Base-by-base conservation (phyloP, 2,797 vertebrate species). In the Mus spretus region DNA sequence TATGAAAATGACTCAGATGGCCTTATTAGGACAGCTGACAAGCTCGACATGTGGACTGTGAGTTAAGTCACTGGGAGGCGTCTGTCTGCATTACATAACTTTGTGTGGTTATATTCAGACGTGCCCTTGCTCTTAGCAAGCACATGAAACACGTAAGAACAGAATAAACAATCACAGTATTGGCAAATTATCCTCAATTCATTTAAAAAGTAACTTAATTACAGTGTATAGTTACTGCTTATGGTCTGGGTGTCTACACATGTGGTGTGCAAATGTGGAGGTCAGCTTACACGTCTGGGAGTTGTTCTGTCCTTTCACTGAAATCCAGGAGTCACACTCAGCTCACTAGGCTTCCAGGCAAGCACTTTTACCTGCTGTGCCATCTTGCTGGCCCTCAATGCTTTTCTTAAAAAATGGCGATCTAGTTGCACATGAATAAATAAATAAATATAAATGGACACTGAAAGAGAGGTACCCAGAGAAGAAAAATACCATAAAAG, bases 61-160 rank as follows among this genome's bases (percentile, higher is more conserved):
- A 91, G 20, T 70, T 83, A 80, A 19, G 40, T 93, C 70, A 53
- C 94, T 28, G 47, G 12, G 20, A 75, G 19, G 12, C 34, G 31
- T 77, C 8, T 63, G 28, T 75, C 7, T 72, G 24, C 12, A 44
- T 57, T 37, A 65, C 1, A 78, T 12, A 47, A 78, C 37, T 26
- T 6, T 83, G 15, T 20, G 44, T 31, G 22, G 47, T 59, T 74
- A 74, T 61, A 4, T 13, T 89, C 92, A 26, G 47, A 34, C 88
- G 59, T 40, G 50, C 44, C 28, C 55, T 93, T 94, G 9, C 53
- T 93, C 81, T 94, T 86, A 86, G 44, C 70, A 91, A 89, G 53
- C 59, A n/a, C 2, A n/a, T 10, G 40, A 85, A 94, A 22, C 57
- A 75, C 20, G 86, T 95, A 91, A 55, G 17, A 88, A 34, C 14